These are phyloP conservation scores for Lasioglossum calceatum DNA, from an alignment of 2,888 invertebrate genomes.

Conservation along the genomic window DNA sequence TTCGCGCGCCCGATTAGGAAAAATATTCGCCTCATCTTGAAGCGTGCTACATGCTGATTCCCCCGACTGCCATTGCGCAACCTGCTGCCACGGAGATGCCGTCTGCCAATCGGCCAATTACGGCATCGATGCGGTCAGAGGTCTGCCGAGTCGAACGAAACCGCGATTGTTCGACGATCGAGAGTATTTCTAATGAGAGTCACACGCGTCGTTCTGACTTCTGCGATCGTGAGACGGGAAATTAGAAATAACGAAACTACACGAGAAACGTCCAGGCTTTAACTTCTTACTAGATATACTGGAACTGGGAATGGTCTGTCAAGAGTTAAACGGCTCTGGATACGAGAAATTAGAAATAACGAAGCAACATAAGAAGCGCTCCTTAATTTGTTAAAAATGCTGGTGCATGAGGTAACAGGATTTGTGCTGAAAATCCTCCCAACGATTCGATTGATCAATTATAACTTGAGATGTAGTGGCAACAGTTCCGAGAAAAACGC, in stretches of 20 bases:
- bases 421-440: background rate
- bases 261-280: background rate
- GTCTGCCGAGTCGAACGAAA: constrained; percentile 23
- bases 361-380: background rate
- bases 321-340: background rate
- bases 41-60: constrained; percentile 42
- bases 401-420: too few species aligned
- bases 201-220: constrained; percentile 31
- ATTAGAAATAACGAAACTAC: background rate
- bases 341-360: background rate
- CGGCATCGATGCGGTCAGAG: constrained; percentile 37
- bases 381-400: background rate
- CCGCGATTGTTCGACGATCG: constrained; percentile 9
- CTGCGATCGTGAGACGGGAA: constrained; percentile 6
- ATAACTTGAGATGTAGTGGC: too few species aligned
- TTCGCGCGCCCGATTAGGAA: constrained; percentile 48
- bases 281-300: background rate
- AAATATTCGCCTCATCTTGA: constrained; percentile 59
- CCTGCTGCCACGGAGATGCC: constrained; percentile 22
- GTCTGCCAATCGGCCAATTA: constrained; percentile 57
- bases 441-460: background rate
- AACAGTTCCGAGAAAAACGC: background rate
- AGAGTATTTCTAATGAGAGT: constrained; percentile 3
- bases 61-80: constrained; percentile 37
- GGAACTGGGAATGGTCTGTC: background rate